Evolutionary conservation across 2,797 vertebrate genomes (phyloP).

Genomic region (Cossypha dichroa): DNA sequence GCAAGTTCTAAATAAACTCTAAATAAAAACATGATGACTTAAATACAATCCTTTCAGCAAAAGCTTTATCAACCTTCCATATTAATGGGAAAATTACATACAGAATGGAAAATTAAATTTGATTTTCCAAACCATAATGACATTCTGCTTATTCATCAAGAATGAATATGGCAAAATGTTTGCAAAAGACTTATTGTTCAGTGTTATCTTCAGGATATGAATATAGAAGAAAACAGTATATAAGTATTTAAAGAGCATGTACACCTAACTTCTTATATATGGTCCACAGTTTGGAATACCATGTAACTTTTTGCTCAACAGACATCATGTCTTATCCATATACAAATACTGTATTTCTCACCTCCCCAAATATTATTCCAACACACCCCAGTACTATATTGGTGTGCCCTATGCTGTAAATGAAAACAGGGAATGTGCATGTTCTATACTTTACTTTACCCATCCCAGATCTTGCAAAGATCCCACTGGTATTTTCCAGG

Average conservation of each 20-base stretch:
- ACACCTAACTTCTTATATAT: neutral
- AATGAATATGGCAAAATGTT: neutral
- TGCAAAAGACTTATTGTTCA: neutral
- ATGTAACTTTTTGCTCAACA: neutral
- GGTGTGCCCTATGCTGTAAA: neutral
- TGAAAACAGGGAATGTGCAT: neutral
- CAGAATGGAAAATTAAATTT: neutral
- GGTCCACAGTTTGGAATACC: neutral
- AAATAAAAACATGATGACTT: neutral
- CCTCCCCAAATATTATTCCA: neutral
- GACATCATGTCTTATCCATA: neutral
- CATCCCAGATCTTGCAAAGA: neutral
- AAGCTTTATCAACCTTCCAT: neutral
- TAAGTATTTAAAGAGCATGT: neutral
- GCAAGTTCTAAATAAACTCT: neutral
- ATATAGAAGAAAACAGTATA: neutral
- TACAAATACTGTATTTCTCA: neutral
- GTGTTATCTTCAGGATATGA: neutral
- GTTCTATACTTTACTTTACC: neutral
- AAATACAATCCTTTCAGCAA: neutral
- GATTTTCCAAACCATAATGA: neutral
- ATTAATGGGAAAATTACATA: neutral
- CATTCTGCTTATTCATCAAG: neutral
- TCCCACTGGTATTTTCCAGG: neutral
- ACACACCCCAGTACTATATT: neutral